Evolutionary conservation across 2,888 invertebrate genomes (phyloP).

Genomic region (Lordiphosa fenestrarum): DNA sequence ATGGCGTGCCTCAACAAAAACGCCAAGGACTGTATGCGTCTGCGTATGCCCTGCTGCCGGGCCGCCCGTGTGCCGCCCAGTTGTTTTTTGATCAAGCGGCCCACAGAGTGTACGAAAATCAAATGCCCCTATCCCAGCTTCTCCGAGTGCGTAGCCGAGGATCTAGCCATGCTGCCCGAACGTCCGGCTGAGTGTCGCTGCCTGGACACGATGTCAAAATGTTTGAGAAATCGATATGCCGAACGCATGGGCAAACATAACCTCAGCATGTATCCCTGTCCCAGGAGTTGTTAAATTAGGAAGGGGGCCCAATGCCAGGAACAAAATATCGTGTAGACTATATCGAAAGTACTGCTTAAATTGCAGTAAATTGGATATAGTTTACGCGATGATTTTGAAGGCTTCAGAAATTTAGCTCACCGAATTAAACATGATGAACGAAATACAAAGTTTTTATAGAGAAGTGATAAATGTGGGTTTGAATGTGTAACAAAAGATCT

Average conservation of each 20-base stretch:
- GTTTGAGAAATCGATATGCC: constrained; percentile 6
- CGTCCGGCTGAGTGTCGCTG: constrained; percentile 47
- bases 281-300: not conserved
- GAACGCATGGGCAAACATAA: not conserved
- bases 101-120: constrained; percentile 22
- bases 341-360: too few relatives aligned
- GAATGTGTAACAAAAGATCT: too few relatives aligned
- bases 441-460: too few relatives aligned
- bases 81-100: not conserved
- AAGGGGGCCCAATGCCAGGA: too few relatives aligned
- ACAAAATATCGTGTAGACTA: too few relatives aligned
- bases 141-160: constrained; percentile 47
- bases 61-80: constrained; percentile 37
- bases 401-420: too few relatives aligned
- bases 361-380: too few relatives aligned
- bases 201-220: not conserved
- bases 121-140: constrained; percentile 59
- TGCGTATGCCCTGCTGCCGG: constrained; percentile 48
- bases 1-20: constrained; percentile 1
- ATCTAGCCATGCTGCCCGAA: constrained; percentile 8
- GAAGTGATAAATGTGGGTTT: too few relatives aligned
- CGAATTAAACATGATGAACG: too few relatives aligned
- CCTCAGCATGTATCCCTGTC: constrained; percentile 25
- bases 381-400: too few relatives aligned
- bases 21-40: constrained; percentile 22